These are phyloP conservation scores for Tipula helvola DNA, from an alignment of 2,888 invertebrate species.

Conservation along the genomic window DNA sequence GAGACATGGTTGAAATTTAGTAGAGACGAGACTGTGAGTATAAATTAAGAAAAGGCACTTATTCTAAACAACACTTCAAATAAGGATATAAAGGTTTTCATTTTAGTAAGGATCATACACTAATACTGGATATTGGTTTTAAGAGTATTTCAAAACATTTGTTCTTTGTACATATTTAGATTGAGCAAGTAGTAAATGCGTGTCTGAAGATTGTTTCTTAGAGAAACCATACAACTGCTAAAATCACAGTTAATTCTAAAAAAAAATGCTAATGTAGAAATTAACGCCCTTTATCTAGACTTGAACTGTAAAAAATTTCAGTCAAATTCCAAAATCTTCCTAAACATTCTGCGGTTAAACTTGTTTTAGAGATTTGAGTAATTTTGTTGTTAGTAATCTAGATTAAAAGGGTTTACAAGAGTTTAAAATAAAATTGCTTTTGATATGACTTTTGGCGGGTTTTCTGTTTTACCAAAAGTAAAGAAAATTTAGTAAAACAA, in stretches of 20 bases:
- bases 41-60: background rate
- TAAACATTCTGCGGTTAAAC: no score
- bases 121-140: background rate
- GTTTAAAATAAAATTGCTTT: background rate
- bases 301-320: no score
- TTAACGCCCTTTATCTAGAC: conserved; percentile 13
- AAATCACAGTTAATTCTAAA: background rate
- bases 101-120: background rate
- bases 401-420: no score
- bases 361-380: no score
- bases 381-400: no score
- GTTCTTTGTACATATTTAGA: background rate
- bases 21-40: background rate
- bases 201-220: background rate
- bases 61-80: background rate
- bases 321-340: no score
- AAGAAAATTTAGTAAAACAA: background rate
- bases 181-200: background rate
- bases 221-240: background rate
- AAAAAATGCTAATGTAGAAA: background rate
- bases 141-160: background rate
- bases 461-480: background rate
- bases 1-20: background rate
- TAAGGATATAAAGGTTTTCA: background rate
- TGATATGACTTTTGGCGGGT: background rate